phyloP scores from a whole-genome alignment of 2,888 invertebrate genomes.

The Pedicia rivosa region DNA sequence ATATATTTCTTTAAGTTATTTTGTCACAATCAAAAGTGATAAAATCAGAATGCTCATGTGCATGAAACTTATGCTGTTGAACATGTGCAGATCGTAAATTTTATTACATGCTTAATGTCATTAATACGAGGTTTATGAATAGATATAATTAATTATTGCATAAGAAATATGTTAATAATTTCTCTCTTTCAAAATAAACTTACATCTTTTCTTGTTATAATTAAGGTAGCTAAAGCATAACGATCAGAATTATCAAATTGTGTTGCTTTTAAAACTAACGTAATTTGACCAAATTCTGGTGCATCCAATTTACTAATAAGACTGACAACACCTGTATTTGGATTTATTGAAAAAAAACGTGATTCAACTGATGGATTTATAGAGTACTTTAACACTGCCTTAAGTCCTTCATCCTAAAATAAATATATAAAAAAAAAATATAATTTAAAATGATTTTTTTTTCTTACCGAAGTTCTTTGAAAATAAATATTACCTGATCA shows the following conservation, averaged over 20 bases:
- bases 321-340: constrained; percentile 25
- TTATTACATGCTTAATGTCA: too few species aligned
- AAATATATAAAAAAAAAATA: too few species aligned
- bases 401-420: constrained; percentile 30
- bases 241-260: constrained; percentile 77
- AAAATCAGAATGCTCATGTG: too few species aligned
- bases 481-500: too few species aligned
- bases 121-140: too few species aligned
- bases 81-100: too few species aligned
- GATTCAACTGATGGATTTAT: constrained; percentile 29
- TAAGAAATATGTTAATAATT: too few species aligned
- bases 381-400: constrained; percentile 28
- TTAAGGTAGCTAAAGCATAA: constrained; percentile 70
- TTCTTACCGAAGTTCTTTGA: constrained; percentile 19
- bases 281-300: constrained; percentile 45
- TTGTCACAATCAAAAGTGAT: too few species aligned
- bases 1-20: too few species aligned
- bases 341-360: constrained; percentile 29
- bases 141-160: too few species aligned
- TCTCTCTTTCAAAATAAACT: too few species aligned
- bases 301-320: constrained; percentile 24
- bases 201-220: constrained; percentile 33
- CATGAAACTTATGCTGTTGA: too few species aligned
- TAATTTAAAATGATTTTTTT: not conserved
- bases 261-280: constrained; percentile 67